Percentiles rank a stretch among this genome's conserved stretches.
Evolutionary conservation across 2,888 invertebrate species (phyloP).

Genomic region (Bombyx huttoni): DNA sequence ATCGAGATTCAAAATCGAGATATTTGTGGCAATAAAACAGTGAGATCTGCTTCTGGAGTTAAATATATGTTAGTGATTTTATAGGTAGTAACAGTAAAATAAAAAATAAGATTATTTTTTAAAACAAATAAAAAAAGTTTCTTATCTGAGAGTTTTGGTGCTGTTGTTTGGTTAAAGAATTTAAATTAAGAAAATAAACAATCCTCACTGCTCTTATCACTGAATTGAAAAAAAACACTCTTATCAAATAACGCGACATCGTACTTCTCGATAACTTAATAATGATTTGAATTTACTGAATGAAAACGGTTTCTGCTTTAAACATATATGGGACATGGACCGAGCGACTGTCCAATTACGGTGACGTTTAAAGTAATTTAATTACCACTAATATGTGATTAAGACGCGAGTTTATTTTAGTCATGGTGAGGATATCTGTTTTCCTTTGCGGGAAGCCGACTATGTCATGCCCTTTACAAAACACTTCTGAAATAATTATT

Average conservation of each 20-base stretch:
- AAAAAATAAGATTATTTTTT: too few relatives aligned
- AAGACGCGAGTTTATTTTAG: constrained; percentile 54
- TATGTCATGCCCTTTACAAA: constrained; percentile 12
- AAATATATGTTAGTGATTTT: too few relatives aligned
- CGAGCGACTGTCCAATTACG: constrained; percentile 33
- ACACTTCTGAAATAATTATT: constrained; percentile 25
- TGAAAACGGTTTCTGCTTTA: neutral
- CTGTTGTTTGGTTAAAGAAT: too few relatives aligned
- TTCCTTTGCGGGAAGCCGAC: constrained; percentile 37
- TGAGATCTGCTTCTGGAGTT: too few relatives aligned
- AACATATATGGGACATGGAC: neutral
- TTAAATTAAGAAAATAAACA: too few relatives aligned
- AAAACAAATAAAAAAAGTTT: too few relatives aligned
- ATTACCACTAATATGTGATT: constrained; percentile 47
- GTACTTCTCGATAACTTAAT: neutral
- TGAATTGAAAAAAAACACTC: neutral
- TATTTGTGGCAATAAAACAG: too few relatives aligned
- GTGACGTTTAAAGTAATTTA: constrained; percentile 44
- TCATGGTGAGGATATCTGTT: constrained; percentile 38
- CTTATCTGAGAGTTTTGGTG: too few relatives aligned
- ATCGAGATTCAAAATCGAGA: too few relatives aligned
- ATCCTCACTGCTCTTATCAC: neutral
- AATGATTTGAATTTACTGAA: constrained; percentile 3
- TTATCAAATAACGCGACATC: neutral
- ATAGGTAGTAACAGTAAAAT: too few relatives aligned